Evolutionary conservation across 2,113 vertebrate genomes (phyloP), one percentile per base, ranked within the genome.

Genomic region (Actinemys pallida): DNA sequence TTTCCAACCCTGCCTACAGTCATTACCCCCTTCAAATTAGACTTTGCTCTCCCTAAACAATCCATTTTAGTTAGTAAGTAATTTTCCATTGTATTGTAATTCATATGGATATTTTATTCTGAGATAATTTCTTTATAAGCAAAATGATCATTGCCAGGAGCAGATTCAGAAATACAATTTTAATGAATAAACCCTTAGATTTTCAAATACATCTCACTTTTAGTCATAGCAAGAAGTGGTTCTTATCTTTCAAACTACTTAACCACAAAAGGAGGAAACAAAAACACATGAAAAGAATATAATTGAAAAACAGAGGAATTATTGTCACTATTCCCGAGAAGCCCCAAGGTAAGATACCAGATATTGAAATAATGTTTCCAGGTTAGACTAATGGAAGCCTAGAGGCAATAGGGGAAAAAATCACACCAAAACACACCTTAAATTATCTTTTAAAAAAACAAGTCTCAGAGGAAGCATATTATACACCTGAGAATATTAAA

Each of bases 261-360:
- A 89, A 93, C 8, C 3, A 35, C 56, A 82, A 29, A 79, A 86
- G 25, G 8, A 86, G 88, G 50, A 95, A 93, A 90, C 6, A 81
- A 88, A 47, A 88, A 87, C 52, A 87, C 24, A 90, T 5, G 56
- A 69, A 94, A 83, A 87, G 89, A 8, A 79, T 49, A 84, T 3
- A 35, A 62, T 62, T 90, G 92, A 83, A 42, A 53, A 14, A 84
- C 29, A 12, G 80, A 87, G 42, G 54, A 86, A 81, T 53, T 1
- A 0, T 81, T 86, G 76, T 72, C 84, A 82, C 22, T 93, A 96
- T 86, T 91, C 89, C 87, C 47, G 49, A 94, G 54, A 94, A 80
- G 84, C 87, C 53, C 76, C 86, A 94, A 82, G 62, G 90, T 78
- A 94, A 93, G 88, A 93, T 35, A 94, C 19, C 14, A 96, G 91